Percentiles rank a stretch among this genome's conserved stretches.
Evolutionary conservation across 2,888 invertebrate species (phyloP).

Genomic region (Gymnocheta viridis): DNA sequence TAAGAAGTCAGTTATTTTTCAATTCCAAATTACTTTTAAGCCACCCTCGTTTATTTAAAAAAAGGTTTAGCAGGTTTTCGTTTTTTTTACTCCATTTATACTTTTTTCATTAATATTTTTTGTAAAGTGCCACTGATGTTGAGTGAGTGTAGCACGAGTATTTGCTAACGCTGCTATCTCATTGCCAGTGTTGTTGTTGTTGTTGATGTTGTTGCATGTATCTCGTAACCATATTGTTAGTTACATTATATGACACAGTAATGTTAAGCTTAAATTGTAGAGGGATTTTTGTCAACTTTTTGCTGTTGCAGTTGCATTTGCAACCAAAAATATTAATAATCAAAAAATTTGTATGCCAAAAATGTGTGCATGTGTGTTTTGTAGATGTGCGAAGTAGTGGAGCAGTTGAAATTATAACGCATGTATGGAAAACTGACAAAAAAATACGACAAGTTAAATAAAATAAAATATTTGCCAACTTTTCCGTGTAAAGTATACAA

Average conservation of each 20-base stretch:
- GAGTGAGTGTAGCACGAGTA: constrained; percentile 16
- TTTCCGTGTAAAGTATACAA: not conserved
- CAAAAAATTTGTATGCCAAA: constrained; percentile 42
- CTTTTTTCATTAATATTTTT: not conserved
- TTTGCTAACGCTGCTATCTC: constrained; percentile 7
- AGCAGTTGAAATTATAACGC: constrained; percentile 26
- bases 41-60: not conserved
- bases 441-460: not conserved
- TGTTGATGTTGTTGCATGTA: constrained; percentile 36
- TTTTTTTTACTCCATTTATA: constrained; percentile 13
- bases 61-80: not conserved
- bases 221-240: constrained; percentile 65
- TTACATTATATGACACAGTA: constrained; percentile 67
- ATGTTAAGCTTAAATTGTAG: constrained; percentile 65
- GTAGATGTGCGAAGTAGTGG: not conserved
- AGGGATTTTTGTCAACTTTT: not conserved
- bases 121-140: not conserved
- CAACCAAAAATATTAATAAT: constrained; percentile 18
- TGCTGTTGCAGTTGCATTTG: not conserved
- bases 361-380: not conserved
- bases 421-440: constrained; percentile 23
- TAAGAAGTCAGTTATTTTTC: no score
- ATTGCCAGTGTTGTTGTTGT: not conserved
- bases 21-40: no score
- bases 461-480: constrained; percentile 6